These are phyloP conservation scores for Trichosurus vulpecula DNA, from an alignment of 2,797 vertebrate genomes.

Conservation along the genomic window DNA sequence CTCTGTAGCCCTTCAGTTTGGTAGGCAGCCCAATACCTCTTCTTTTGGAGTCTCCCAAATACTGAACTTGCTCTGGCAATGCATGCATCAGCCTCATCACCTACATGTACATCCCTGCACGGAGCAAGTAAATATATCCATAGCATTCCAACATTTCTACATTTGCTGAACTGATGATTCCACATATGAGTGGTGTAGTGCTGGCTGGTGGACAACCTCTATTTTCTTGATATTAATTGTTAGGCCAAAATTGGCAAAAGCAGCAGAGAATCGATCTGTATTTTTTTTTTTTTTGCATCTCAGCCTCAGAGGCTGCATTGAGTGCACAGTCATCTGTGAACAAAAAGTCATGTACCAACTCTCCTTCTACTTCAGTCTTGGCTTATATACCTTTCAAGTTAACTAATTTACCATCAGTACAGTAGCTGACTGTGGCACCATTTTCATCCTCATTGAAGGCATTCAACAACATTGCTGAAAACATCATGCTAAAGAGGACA, in stretches of 20 bases:
- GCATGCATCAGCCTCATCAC: not conserved
- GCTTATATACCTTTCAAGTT: not conserved
- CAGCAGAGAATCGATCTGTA: not conserved
- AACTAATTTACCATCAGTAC: not conserved
- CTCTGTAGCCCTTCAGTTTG: not conserved
- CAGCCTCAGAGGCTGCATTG: not conserved
- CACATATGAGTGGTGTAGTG: not conserved
- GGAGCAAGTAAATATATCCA: not conserved
- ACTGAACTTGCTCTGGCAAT: not conserved
- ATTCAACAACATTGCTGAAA: not conserved
- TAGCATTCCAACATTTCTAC: not conserved
- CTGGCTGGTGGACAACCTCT: not conserved
- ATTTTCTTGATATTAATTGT: not conserved
- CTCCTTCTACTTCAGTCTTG: not conserved
- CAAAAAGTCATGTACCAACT: not conserved
- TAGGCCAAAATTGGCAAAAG: too few species aligned
- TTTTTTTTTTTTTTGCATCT: not conserved
- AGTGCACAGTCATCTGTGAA: not conserved
- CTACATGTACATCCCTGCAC: not conserved
- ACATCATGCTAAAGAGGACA: not conserved
- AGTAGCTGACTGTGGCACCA: not conserved
- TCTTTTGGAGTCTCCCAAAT: not conserved
- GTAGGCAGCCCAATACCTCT: not conserved
- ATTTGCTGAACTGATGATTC: not conserved
- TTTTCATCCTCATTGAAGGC: not conserved